Evolutionary conservation across 2,113 vertebrate species (phyloP), one percentile per base, ranked within the genome.

Genomic region (Cariama cristata): DNA sequence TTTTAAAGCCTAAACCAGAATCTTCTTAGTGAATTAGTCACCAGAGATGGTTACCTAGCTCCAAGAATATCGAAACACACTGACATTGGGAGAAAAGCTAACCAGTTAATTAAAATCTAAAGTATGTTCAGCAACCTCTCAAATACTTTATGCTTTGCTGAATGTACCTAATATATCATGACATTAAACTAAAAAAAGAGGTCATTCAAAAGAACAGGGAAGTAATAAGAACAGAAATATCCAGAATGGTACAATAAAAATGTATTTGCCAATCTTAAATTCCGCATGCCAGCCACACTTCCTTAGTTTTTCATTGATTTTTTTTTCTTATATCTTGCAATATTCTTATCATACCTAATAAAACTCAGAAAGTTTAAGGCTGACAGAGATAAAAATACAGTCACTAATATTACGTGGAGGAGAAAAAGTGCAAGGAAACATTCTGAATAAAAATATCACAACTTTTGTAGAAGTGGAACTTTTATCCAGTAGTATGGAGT

Each of bases 101-200:
- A 76, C 18, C 55, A 84, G 21, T 49, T 92, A 90, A 89, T 91
- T 96, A 79, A 91, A 95, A 89, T 35, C 79, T 55, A 53, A 49
- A 71, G 40, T 40, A 35, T n/a, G 32, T 49, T 84, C 92, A 86
- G 68, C 86, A 93, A 68, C 44, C 40, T 81, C 82, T 86, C 82
- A 87, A 91, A 53, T 68, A 85, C 33, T 74, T 87, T 38, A 77
- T 64, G 74, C 69, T 74, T 40, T 86, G 45, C 79, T 92, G 66
- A 95, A 66, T 9, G 8, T 60, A 86, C 38, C 45, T 81, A 90
- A 79, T 62, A 64, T 20, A 88, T 33, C 42, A 44, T 80, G 53
- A 68, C n/a, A 60, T 71, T 74, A 91, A 89, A 88, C 12, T 32
- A 71, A 76, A 74, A 77, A 86, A 89, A 49, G 40, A 63, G 27